These are phyloP conservation scores for Craniophora ligustri DNA, from an alignment of 2,888 invertebrate species.

Conservation along the genomic window DNA sequence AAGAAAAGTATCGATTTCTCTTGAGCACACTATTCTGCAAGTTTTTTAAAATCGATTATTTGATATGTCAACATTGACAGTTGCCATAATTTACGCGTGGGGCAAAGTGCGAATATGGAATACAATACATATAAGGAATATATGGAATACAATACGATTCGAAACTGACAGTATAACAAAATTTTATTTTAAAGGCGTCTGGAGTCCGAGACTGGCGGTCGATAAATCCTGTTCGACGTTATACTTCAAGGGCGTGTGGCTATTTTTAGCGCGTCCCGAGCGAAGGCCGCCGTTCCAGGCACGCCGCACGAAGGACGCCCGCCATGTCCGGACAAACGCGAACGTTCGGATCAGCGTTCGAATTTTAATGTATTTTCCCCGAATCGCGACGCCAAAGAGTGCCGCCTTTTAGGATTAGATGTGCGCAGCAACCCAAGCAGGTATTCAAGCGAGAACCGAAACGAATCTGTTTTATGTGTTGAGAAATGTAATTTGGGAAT, in stretches of 20 bases:
- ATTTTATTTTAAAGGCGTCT: constrained; percentile 49
- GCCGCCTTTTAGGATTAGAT: constrained; percentile 62
- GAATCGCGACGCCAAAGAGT: constrained; percentile 63
- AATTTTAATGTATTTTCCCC: constrained; percentile 74
- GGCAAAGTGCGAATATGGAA: constrained; percentile 40
- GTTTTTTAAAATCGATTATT: constrained; percentile 26
- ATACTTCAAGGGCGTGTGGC: constrained; percentile 80
- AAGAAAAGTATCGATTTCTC: constrained; percentile 29
- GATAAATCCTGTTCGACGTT: constrained; percentile 84
- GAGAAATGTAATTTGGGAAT: constrained; percentile 51
- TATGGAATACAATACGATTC: constrained; percentile 45
- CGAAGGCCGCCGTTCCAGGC: constrained; percentile 75
- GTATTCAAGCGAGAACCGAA: constrained; percentile 40
- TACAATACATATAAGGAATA: too few relatives aligned
- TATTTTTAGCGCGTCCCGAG: constrained; percentile 80
- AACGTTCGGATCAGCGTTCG: constrained; percentile 54
- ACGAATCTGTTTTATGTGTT: constrained; percentile 46
- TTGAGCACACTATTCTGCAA: constrained; percentile 5
- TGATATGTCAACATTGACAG: constrained; percentile 40
- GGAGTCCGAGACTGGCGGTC: constrained; percentile 59
- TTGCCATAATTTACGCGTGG: constrained; percentile 36
- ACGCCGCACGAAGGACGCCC: constrained; percentile 54
- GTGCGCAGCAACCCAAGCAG: constrained; percentile 46
- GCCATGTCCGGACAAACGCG: constrained; percentile 63
- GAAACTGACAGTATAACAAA: constrained; percentile 49